Evolutionary conservation across 2,888 invertebrate genomes (phyloP), one percentile per base, ranked within the genome.

Genomic region (Netelia melanura): DNA sequence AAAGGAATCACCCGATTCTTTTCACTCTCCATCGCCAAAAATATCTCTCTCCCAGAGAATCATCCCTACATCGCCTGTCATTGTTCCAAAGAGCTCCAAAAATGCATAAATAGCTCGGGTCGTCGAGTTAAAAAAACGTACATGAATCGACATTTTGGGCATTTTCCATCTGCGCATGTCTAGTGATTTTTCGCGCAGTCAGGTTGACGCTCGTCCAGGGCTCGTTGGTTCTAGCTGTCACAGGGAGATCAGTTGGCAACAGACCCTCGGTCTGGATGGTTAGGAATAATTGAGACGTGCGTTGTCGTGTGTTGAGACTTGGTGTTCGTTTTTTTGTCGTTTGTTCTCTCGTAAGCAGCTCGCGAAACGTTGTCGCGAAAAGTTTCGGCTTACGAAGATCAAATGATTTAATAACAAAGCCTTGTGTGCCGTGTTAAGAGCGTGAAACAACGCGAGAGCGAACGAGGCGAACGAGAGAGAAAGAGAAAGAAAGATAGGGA

Each of bases 191-290:
- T 58, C 44, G 21, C 3, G 1, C 38, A 23, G 44, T 23, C n/a
- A 14, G 61, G 80, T 81, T 88, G 84, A 83, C 48, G 82, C n/a
- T 48, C 67, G 56, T 81, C 17, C 17, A 9, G 79, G 58, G 84
- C 70, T 79, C 85, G 76, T 54, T 85, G 83, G 76, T 75, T 54
- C 86, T 88, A 90, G 86, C 90, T 90, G 92, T 91, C 91, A 92
- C 87, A 56, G 89, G 89, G 88, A 91, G 91, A 85, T 92, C 93
- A 93, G 93, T 93, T 93, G 93, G 93, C 91, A 93, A 93, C 93
- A 93, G 93, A 91, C 92, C 90, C 87, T 90, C 91, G 91, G 88
- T 85, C 86, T 86, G 92, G 85, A 77, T 56, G 82, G 79, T 85
- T 21, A 25, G 76, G 11, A 30, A 30, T 17, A 38, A 25, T 48